phyloP scores from a whole-genome alignment of 2,797 vertebrate genomes.

The Falco novaeseelandiae region DNA sequence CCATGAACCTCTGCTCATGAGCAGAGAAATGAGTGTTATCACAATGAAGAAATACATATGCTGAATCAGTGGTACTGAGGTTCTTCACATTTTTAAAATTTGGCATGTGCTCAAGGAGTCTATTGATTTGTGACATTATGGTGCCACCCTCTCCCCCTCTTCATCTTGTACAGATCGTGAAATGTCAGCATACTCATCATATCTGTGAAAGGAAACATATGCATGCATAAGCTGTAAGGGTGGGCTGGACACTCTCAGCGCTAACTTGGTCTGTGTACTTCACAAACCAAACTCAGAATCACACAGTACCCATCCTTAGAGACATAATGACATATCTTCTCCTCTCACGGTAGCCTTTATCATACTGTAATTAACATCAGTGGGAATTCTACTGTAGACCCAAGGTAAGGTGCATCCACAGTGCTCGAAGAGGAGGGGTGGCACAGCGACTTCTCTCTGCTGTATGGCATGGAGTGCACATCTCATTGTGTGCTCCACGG shows the following conservation, averaged over 20 bases:
- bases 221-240: neutral
- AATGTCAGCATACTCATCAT: neutral
- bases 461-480: fast-evolving
- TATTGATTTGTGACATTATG: neutral
- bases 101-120: neutral
- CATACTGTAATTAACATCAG: neutral
- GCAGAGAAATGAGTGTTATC: neutral
- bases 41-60: neutral
- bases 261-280: neutral
- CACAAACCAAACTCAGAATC: neutral
- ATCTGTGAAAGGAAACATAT: neutral
- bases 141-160: neutral
- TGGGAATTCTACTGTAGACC: neutral
- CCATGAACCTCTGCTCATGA: neutral
- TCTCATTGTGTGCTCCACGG: neutral
- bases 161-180: neutral
- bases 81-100: neutral
- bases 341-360: neutral
- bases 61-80: neutral
- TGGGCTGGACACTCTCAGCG: neutral
- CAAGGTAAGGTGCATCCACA: neutral
- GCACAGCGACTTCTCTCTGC: fast-evolving
- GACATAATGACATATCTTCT: neutral
- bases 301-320: neutral
- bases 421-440: fast-evolving